Base-by-base conservation (phyloP, 2,797 vertebrate genomes). In the Zalophus californianus region DNA sequence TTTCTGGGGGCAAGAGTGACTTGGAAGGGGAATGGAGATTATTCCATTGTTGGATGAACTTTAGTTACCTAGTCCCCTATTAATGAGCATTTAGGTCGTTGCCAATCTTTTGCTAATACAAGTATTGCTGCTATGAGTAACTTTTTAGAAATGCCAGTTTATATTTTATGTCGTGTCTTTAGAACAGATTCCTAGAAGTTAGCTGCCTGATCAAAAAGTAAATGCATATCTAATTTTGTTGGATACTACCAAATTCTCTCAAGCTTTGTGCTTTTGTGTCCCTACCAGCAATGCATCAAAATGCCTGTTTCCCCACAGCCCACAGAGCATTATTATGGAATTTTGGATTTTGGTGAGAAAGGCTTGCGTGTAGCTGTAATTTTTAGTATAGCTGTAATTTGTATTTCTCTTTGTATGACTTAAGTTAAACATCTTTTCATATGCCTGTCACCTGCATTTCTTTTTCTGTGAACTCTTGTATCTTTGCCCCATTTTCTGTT, bases 101-200 rank as follows among this genome's bases (percentile, higher is more conserved):
- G 92, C 88, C 48, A 66, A 48, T 41, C 21, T 73, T 86, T 88
- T 44, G 68, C 75, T 91, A 88, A 48, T 54, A 64, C 15, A 90
- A 92, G 52, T 50, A 72, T 92, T 44, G 77, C 44, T 92, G 29
- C n/a, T 73, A 18, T 80, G 54, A 97, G 58, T 79, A 92, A 73
- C 4, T 11, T 78, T 48, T 77, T 50, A 88, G 38, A 96, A 96
- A 79, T 41, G 32, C 12, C 41, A 87, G 62, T 86, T 92, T 86
- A 68, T 35, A 87, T 92, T 86, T 90, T 91, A 92, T 58, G 27
- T 70, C 79, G 27, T 54, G n/a, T 78, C 72, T 84, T 87, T 20
- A 85, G 58, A 84, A 85, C 3, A 87, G 41, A 94, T 72, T 82
- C 18, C 38, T 94, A 41, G 52, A 97, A 95, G 85, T 90, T 25